These are phyloP conservation scores for Anoplophora glabripennis DNA, from an alignment of 1,140 invertebrate species.

Conservation along the genomic window DNA sequence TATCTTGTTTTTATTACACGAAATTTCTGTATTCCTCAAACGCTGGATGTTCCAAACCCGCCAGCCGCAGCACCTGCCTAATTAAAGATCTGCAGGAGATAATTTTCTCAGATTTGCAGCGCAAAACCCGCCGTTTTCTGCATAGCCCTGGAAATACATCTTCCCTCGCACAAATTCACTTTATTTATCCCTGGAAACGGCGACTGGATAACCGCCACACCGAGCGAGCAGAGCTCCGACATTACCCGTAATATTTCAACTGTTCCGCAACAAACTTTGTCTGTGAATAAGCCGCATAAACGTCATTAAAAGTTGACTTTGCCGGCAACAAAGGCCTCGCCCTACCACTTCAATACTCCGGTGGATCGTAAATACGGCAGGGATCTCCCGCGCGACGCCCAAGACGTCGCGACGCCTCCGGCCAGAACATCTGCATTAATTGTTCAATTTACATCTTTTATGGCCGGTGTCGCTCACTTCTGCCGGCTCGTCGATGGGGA, in stretches of 20 bases:
- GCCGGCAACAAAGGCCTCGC: constrained; percentile 12
- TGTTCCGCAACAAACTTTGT: constrained; percentile 22
- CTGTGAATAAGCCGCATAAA: constrained; percentile 24
- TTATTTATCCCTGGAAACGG: background rate
- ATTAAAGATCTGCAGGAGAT: no score
- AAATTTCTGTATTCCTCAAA: no score
- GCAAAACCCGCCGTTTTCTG: no score
- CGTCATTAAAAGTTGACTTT: constrained; percentile 26
- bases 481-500: no score
- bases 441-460: constrained; percentile 1
- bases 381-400: background rate
- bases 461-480: no score
- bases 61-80: no score
- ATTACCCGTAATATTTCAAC: constrained; percentile 20
- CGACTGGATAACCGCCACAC: constrained; percentile 14
- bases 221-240: constrained; percentile 5
- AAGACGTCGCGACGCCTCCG: background rate
- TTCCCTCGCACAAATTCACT: background rate
- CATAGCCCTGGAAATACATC: no score
- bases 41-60: no score
- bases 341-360: constrained; percentile 18
- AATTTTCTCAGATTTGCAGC: no score
- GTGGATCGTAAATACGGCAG: constrained; percentile 23
- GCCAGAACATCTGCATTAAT: constrained; percentile 13
- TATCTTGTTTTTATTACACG: no score